Percentiles rank a stretch among this genome's conserved stretches.
Evolutionary conservation across 2,888 invertebrate genomes (phyloP).

Genomic region (Lutraria lutraria): DNA sequence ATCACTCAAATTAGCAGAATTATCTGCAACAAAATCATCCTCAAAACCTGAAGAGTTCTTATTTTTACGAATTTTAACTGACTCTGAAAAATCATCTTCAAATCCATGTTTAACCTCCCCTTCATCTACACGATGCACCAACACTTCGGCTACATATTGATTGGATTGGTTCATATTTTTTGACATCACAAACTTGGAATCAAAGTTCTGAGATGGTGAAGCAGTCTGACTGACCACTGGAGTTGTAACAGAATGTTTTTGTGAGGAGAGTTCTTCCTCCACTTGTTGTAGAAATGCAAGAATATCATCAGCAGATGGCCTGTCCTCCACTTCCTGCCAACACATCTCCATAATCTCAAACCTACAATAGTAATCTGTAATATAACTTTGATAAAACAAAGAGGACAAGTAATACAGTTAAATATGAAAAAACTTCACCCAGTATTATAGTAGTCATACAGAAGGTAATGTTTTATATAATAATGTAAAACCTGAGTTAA

Average conservation of each 20-base stretch:
- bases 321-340: conserved; percentile 88
- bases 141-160: conserved; percentile 66
- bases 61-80: conserved; percentile 56
- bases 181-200: conserved; percentile 66
- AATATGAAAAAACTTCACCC: too few species aligned
- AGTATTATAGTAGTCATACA: too few species aligned
- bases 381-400: not conserved
- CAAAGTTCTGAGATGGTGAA: conserved; percentile 43
- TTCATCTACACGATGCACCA: conserved; percentile 63
- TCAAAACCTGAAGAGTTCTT: conserved; percentile 58
- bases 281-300: conserved; percentile 87
- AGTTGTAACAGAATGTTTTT: conserved; percentile 44
- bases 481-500: too few species aligned
- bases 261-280: conserved; percentile 87
- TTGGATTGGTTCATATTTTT: conserved; percentile 60
- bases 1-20: conserved; percentile 45
- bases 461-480: too few species aligned
- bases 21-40: conserved; percentile 61
- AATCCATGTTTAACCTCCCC: conserved; percentile 50
- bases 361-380: conserved; percentile 86
- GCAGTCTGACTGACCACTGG: conserved; percentile 55
- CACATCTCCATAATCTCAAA: conserved; percentile 92
- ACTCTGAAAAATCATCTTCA: conserved; percentile 65
- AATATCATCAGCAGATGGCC: conserved; percentile 88
- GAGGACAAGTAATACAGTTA: not conserved